Conservation (phyloP, 2,888 invertebrate genomes). For the Himalopsyche kuldschensis region DNA sequence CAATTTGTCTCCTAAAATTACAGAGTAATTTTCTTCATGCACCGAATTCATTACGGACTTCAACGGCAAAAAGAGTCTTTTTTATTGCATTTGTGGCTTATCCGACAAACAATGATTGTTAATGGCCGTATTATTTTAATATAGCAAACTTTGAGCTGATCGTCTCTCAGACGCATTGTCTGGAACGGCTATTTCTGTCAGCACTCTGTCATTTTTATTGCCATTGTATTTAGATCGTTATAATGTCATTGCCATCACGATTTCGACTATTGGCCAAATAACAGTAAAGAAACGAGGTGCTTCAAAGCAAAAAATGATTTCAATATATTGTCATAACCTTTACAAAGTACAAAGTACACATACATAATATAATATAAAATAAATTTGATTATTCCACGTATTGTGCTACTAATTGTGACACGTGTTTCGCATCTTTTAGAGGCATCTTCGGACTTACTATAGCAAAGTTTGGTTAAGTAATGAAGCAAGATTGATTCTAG, state of each 20-base stretch:
- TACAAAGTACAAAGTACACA: too few species aligned
- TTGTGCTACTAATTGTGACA: too few species aligned
- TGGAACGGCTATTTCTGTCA: background rate
- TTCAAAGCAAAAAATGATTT: too few species aligned
- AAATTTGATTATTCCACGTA: too few species aligned
- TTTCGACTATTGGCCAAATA: background rate
- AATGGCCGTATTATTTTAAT: background rate
- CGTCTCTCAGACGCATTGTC: background rate
- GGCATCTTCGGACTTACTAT: too few species aligned
- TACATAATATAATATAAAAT: too few species aligned
- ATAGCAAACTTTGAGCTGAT: background rate
- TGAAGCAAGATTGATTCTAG: too few species aligned
- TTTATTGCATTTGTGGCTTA: background rate
- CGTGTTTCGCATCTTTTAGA: too few species aligned
- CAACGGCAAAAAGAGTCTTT: background rate
- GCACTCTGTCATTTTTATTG: background rate
- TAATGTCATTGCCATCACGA: background rate
- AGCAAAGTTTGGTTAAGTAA: too few species aligned
- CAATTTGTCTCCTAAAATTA: background rate
- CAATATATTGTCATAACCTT: too few species aligned
- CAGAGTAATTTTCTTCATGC: background rate
- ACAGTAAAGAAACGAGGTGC: background rate
- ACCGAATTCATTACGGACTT: background rate
- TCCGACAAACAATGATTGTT: background rate
- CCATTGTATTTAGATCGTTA: background rate